A percentile compares a stretch with the other conserved stretches of the same genome.
Conservation (phyloP, 2,888 invertebrate species). For the Xylota sylvarum region DNA sequence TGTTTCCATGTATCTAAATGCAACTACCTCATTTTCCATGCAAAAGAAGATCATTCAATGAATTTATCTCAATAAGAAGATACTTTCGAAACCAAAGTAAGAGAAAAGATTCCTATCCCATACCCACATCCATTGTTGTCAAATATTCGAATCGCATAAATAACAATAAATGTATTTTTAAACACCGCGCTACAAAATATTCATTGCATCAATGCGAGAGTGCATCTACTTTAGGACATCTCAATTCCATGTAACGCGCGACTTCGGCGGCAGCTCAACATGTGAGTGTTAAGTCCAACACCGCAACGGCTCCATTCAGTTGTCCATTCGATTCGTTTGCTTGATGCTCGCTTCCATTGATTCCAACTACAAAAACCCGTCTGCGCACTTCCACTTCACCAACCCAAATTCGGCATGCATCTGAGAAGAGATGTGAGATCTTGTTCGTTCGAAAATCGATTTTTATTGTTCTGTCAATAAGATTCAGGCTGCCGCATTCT, state of each 20-base stretch:
- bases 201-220: slow-evolving; percentile 69
- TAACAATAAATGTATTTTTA: slow-evolving; percentile 77
- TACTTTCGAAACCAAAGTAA: slow-evolving; percentile 5
- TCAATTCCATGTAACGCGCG: slow-evolving; percentile 63
- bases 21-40: slow-evolving; percentile 3
- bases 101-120: slow-evolving; percentile 9
- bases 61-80: slow-evolving; percentile 43
- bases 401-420: slow-evolving; percentile 66
- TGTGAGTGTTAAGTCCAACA: slow-evolving; percentile 74
- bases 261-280: slow-evolving; percentile 50
- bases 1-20: not conserved
- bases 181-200: slow-evolving; percentile 62
- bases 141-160: slow-evolving; percentile 73
- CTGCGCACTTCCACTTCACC: slow-evolving; percentile 36
- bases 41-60: slow-evolving; percentile 26
- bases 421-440: slow-evolving; percentile 59
- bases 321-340: slow-evolving; percentile 63
- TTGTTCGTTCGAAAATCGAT: slow-evolving; percentile 72
- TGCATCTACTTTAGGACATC: slow-evolving; percentile 67
- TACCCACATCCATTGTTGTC: slow-evolving; percentile 67
- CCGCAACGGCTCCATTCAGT: slow-evolving; percentile 70
- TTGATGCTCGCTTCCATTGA: slow-evolving; percentile 55
- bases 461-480: slow-evolving; percentile 77
- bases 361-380: slow-evolving; percentile 30
- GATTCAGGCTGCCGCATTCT: slow-evolving; percentile 73